Percentiles rank a stretch among this genome's conserved stretches.
These are phyloP conservation scores for Pangasius krempfi DNA, from an alignment of 2,797 vertebrate species.

Conservation along the genomic window DNA sequence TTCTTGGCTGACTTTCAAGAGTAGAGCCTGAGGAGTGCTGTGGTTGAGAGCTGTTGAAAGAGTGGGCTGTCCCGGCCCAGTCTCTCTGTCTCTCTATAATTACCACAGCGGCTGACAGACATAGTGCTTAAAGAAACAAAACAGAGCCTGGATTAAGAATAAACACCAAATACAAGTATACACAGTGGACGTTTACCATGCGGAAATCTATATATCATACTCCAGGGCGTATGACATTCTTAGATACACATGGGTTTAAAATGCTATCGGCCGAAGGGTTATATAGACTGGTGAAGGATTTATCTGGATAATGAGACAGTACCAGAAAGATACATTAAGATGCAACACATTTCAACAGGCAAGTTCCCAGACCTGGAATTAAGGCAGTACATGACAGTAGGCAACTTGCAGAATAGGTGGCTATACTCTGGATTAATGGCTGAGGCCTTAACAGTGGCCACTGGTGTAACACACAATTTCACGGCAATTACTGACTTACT, in stretches of 20 bases:
- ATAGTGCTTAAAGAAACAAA: slow-evolving; percentile 82
- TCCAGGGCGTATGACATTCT: slow-evolving; percentile 19
- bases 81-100: slow-evolving; percentile 81
- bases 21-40: slow-evolving; percentile 65
- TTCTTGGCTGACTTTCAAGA: slow-evolving; percentile 75
- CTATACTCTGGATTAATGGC: slow-evolving; percentile 8
- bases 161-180: slow-evolving; percentile 71
- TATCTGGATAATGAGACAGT: slow-evolving; percentile 32
- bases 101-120: slow-evolving; percentile 81
- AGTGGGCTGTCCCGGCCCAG: slow-evolving; percentile 73
- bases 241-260: slow-evolving; percentile 36
- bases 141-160: slow-evolving; percentile 79
- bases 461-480: slow-evolving; percentile 18
- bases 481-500: slow-evolving; percentile 37
- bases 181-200: slow-evolving; percentile 44
- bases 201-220: slow-evolving; percentile 48
- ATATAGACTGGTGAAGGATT: slow-evolving; percentile 43
- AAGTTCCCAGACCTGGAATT: slow-evolving; percentile 16
- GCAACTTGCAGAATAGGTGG: background rate
- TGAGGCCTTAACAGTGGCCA: background rate
- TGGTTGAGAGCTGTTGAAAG: slow-evolving; percentile 78
- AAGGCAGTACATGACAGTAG: slow-evolving; percentile 11
- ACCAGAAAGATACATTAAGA: slow-evolving; percentile 25
- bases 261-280: slow-evolving; percentile 30
- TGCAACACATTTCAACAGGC: slow-evolving; percentile 8